phyloP scores from a whole-genome alignment of 2,113 vertebrate species.

The Penelope pileata region DNA sequence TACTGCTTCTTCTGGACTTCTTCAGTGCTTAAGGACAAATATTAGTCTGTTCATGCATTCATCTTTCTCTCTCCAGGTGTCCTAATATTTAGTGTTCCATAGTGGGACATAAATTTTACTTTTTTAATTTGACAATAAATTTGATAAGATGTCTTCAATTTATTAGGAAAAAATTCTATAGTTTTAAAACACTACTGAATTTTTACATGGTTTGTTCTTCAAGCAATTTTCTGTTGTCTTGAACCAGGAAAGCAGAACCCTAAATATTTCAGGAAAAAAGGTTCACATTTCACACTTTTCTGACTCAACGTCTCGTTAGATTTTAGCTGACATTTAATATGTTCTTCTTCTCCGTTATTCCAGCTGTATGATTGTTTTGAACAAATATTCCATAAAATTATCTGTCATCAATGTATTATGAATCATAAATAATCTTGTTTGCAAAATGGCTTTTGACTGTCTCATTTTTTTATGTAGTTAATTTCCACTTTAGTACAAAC shows the following conservation, averaged over 20 bases:
- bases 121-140: too few species aligned
- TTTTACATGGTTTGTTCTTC: too few species aligned
- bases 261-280: not conserved
- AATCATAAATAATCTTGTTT: conserved; percentile 29
- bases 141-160: too few species aligned
- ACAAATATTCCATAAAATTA: conserved; percentile 11
- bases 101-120: not conserved
- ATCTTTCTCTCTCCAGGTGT: not conserved
- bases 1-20: not conserved
- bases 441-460: not conserved
- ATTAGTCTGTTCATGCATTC: not conserved
- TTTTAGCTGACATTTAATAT: not conserved
- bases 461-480: not conserved
- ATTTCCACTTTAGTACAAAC: conserved; percentile 12
- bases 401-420: not conserved
- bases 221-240: too few species aligned
- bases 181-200: too few species aligned
- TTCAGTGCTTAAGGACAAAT: not conserved
- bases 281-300: not conserved
- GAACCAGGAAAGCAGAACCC: not conserved
- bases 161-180: too few species aligned
- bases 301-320: not conserved
- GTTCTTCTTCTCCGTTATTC: not conserved
- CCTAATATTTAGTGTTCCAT: not conserved
- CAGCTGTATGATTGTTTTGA: not conserved